A percentile compares a stretch with the other conserved stretches of the same genome.
phyloP scores from a whole-genome alignment of 2,797 vertebrate genomes.

The Synanceia verrucosa region DNA sequence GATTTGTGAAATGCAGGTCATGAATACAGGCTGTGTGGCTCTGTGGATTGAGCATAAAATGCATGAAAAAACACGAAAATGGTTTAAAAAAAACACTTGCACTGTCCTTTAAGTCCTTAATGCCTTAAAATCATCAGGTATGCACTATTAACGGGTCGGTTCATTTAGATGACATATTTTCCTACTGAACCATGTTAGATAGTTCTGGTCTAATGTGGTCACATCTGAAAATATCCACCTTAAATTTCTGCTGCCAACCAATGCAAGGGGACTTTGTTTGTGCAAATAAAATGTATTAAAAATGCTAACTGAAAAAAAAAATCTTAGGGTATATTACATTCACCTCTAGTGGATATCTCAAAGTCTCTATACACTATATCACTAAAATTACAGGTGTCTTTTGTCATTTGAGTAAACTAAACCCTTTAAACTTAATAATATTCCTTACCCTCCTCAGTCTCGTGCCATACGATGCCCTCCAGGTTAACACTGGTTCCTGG shows the following conservation, averaged over 20 bases:
- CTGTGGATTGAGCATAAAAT: too few relatives aligned
- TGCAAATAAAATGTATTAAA: neutral
- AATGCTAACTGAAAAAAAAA: neutral
- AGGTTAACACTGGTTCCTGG: constrained; percentile 98
- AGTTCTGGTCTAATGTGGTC: neutral
- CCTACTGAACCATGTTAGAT: neutral
- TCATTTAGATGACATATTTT: neutral
- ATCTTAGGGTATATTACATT: neutral
- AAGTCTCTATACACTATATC: neutral
- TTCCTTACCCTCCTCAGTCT: constrained; percentile 95
- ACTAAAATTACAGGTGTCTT: neutral
- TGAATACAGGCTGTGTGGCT: too few relatives aligned
- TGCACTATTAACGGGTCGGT: neutral
- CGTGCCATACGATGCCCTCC: constrained; percentile 99
- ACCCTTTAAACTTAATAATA: neutral
- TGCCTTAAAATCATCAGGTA: neutral
- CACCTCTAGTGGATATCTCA: neutral
- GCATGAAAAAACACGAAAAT: too few relatives aligned
- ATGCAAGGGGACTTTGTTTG: neutral
- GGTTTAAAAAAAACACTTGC: too few relatives aligned
- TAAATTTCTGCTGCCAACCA: neutral
- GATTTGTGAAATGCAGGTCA: too few relatives aligned
- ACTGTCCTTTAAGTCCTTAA: too few relatives aligned
- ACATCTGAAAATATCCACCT: neutral
- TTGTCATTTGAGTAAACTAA: neutral